phyloP scores from a whole-genome alignment of 1,140 invertebrate species.

The Drosophila aff. region DNA sequence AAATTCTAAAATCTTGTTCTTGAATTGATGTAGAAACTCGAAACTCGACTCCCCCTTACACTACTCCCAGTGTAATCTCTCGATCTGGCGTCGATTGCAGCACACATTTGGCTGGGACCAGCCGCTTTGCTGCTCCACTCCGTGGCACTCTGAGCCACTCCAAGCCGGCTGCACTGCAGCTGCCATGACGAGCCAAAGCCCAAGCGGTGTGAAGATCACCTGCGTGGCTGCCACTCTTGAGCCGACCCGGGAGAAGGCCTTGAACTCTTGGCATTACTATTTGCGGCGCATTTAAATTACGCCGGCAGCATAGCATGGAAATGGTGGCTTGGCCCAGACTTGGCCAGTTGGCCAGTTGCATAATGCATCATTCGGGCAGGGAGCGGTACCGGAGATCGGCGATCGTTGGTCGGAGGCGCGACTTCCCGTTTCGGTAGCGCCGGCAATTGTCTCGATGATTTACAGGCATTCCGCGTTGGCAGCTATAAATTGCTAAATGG shows the following conservation, averaged over 20 bases:
- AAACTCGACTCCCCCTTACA: not conserved
- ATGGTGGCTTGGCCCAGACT: constrained; percentile 28
- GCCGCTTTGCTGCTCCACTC: constrained; percentile 44
- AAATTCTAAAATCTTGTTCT: not conserved
- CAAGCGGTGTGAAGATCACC: constrained; percentile 30
- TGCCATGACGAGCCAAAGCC: constrained; percentile 44
- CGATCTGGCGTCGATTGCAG: constrained; percentile 44
- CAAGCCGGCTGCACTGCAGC: constrained; percentile 49
- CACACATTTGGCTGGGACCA: constrained; percentile 34
- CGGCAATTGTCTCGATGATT: constrained; percentile 73
- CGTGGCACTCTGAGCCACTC: constrained; percentile 29
- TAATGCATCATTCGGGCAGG: constrained; percentile 49
- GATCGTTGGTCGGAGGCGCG: constrained; percentile 32
- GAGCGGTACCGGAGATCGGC: constrained; percentile 5
- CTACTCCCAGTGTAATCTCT: constrained; percentile 17
- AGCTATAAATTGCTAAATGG: constrained; percentile 56
- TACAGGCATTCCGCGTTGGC: constrained; percentile 51
- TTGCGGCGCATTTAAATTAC: constrained; percentile 69
- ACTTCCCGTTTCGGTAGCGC: constrained; percentile 70
- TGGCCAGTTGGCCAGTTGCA: constrained; percentile 36
- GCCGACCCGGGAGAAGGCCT: constrained; percentile 53
- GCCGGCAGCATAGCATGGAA: constrained; percentile 21
- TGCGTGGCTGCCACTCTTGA: constrained; percentile 15
- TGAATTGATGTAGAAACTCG: not conserved
- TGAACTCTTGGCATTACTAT: constrained; percentile 70